Conservation (phyloP, 2,113 vertebrate species). For the Chlorodrepanis virens region DNA sequence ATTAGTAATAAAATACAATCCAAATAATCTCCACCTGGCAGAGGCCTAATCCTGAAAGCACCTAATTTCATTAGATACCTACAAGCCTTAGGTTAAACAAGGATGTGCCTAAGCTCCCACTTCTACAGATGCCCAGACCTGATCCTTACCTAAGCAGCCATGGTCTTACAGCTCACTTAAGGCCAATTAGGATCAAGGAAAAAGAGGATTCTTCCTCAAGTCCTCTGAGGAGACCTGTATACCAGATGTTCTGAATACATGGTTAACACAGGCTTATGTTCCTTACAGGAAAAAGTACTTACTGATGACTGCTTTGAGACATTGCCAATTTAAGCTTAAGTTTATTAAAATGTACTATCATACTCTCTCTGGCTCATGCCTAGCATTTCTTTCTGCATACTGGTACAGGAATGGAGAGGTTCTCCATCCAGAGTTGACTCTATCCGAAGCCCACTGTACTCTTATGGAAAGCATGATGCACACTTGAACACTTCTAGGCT, state of each 20-base stretch:
- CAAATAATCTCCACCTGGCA: background rate
- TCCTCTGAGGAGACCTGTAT: background rate
- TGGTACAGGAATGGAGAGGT: background rate
- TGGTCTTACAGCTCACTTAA: constrained; percentile 29
- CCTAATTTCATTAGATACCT: constrained; percentile 15
- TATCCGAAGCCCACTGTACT: background rate
- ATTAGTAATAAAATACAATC: background rate
- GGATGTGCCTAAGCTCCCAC: background rate
- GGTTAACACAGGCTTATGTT: background rate
- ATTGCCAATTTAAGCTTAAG: background rate
- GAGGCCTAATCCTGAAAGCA: background rate
- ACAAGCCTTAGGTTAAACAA: constrained; percentile 23
- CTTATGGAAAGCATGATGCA: background rate
- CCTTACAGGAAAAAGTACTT: background rate
- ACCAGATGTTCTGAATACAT: background rate
- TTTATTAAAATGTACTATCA: constrained; percentile 25
- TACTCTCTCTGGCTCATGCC: background rate
- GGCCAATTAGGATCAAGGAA: constrained; percentile 22
- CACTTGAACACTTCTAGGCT: background rate
- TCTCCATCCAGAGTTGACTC: background rate
- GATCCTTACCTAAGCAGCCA: constrained; percentile 16
- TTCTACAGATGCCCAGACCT: background rate
- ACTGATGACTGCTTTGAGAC: background rate
- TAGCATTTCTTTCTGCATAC: background rate
- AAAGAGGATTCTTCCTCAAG: constrained; percentile 34